phyloP scores from a whole-genome alignment of 2,888 invertebrate genomes.

The Furcula furcula region DNA sequence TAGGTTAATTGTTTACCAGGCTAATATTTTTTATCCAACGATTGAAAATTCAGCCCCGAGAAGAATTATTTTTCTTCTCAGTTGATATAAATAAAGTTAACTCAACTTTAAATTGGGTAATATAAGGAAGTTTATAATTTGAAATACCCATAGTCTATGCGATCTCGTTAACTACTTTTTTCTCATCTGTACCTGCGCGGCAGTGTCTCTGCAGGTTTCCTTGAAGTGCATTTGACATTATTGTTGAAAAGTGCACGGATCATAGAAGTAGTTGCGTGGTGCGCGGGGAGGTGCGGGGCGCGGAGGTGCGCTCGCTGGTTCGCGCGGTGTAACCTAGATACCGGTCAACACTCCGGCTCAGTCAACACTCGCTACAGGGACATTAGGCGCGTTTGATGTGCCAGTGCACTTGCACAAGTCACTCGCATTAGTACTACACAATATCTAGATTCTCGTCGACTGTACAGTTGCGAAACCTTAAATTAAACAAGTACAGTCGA shows the following conservation, averaged over 20 bases:
- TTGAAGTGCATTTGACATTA: constrained; percentile 65
- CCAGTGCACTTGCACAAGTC: constrained; percentile 54
- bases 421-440: constrained; percentile 15
- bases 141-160: too few relatives aligned
- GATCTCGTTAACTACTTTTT: too few relatives aligned
- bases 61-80: too few relatives aligned
- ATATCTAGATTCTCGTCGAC: too few relatives aligned
- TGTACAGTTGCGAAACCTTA: too few relatives aligned
- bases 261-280: constrained; percentile 69
- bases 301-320: constrained; percentile 53
- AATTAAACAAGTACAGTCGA: too few relatives aligned
- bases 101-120: too few relatives aligned
- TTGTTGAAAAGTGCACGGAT: constrained; percentile 73
- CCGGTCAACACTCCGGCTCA: constrained; percentile 82
- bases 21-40: too few relatives aligned
- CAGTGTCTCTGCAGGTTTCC: constrained; percentile 11
- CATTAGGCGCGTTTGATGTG: constrained; percentile 66
- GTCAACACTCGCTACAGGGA: constrained; percentile 82
- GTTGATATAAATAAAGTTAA: too few relatives aligned
- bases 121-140: too few relatives aligned
- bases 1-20: too few relatives aligned
- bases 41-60: too few relatives aligned
- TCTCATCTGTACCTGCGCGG: constrained; percentile 22
- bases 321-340: constrained; percentile 79
- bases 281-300: constrained; percentile 34